phyloP scores from a whole-genome alignment of 2,113 vertebrate species.

The Siniperca chuatsi region DNA sequence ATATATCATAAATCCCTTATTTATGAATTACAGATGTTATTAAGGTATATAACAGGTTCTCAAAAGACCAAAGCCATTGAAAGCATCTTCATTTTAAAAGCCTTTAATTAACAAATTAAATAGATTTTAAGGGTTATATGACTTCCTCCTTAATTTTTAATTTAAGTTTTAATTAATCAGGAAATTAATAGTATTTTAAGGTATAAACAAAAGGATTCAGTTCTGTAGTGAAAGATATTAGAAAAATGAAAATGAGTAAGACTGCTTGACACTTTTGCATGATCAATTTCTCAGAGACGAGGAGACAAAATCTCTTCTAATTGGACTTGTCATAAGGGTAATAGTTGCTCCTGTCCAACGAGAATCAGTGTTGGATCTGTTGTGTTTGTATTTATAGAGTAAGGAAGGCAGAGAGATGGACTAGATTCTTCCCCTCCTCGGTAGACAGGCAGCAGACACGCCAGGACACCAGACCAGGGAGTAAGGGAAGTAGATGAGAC shows the following conservation, averaged over 20 bases:
- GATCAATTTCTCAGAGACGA: conserved; percentile 12
- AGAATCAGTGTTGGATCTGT: neutral
- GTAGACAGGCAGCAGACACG: conserved; percentile 44
- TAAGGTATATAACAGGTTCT: neutral
- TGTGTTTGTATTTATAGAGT: conserved; percentile 35
- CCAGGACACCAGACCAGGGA: conserved; percentile 43
- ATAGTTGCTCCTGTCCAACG: conserved; percentile 35
- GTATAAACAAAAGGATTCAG: neutral
- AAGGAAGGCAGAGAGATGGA: conserved; percentile 55
- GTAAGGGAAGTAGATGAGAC: conserved; percentile 60
- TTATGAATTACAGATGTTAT: neutral
- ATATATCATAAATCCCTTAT: neutral
- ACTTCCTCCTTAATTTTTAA: neutral
- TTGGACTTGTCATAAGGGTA: neutral
- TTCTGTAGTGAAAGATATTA: neutral
- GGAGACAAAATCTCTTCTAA: conserved; percentile 4
- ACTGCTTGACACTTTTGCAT: neutral
- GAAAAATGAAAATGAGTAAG: neutral
- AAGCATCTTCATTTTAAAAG: neutral
- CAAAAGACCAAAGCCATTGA: neutral
- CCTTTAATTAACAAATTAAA: neutral
- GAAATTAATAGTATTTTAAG: neutral
- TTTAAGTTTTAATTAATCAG: neutral
- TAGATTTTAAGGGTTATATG: neutral
- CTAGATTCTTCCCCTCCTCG: conserved; percentile 36